These are phyloP conservation scores for Subanguina moxae DNA, from an alignment of 1,140 invertebrate genomes.

Conservation along the genomic window DNA sequence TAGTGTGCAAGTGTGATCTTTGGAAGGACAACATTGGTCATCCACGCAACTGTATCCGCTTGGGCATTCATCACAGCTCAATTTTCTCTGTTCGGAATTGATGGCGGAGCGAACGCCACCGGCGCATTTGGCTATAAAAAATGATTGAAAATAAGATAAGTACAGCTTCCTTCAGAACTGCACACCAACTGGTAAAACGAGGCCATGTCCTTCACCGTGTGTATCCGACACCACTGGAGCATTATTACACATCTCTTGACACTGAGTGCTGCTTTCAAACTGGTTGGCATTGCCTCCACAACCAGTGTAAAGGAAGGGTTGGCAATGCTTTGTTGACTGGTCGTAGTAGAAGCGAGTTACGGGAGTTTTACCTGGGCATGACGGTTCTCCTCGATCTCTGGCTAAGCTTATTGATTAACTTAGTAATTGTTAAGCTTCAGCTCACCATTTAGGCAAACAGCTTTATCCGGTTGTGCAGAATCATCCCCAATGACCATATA, in stretches of 20 bases:
- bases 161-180: constrained; percentile 1
- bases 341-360: constrained; percentile 51
- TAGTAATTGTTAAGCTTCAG: no score
- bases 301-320: constrained; percentile 51
- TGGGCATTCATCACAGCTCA: constrained; percentile 49
- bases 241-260: constrained; percentile 26
- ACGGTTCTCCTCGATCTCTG: constrained; percentile 44
- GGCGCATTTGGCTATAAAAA: constrained; percentile 47
- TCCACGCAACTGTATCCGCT: constrained; percentile 49
- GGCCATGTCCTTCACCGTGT: constrained; percentile 16
- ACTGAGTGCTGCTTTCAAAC: constrained; percentile 37
- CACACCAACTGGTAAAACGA: constrained; percentile 48
- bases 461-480: no score
- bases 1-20: constrained; percentile 40
- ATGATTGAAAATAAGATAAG: neutral
- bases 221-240: constrained; percentile 28
- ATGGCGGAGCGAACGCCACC: constrained; percentile 52
- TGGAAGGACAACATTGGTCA: constrained; percentile 50
- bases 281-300: constrained; percentile 27
- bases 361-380: constrained; percentile 27
- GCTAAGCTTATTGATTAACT: constrained; percentile 16
- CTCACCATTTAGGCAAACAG: no score
- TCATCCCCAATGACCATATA: no score
- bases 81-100: constrained; percentile 30
- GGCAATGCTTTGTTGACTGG: constrained; percentile 43